Evolutionary conservation across 2,888 invertebrate species (phyloP).

Genomic region (Atrina japonica): DNA sequence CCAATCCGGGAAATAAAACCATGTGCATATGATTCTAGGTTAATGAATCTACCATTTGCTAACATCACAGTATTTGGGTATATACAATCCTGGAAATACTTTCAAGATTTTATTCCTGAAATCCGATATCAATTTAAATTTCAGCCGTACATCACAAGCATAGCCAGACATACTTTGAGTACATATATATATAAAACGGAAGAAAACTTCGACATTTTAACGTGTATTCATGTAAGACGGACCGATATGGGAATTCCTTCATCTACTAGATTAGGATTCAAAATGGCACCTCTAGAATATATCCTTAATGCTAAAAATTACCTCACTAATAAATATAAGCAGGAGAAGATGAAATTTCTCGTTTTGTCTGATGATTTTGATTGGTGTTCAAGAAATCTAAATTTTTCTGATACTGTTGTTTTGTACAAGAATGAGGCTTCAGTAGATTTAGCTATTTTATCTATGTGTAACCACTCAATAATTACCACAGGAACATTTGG

Average conservation of each 20-base stretch:
- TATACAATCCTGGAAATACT: conserved; percentile 52
- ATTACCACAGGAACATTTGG: conserved; percentile 67
- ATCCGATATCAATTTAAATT: conserved; percentile 41
- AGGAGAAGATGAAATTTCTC: conserved; percentile 31
- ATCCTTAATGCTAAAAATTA: conserved; percentile 40
- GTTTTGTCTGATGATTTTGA: conserved; percentile 43
- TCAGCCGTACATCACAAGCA: conserved; percentile 4
- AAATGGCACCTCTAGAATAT: conserved; percentile 33
- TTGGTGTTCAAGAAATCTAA: conserved; percentile 40
- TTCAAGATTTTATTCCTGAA: conserved; percentile 24
- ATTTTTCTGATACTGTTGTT: conserved; percentile 31
- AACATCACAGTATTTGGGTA: conserved; percentile 41
- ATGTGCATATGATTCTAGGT: conserved; percentile 19
- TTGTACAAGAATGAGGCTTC: neutral
- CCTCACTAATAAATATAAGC: conserved; percentile 28
- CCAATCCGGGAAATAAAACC: conserved; percentile 13
- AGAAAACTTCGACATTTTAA: neutral
- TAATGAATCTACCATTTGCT: conserved; percentile 2
- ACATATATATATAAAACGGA: neutral
- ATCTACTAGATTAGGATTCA: conserved; percentile 35
- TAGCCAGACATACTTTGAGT: conserved; percentile 12
- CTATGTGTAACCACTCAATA: conserved; percentile 80
- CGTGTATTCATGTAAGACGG: conserved; percentile 48
- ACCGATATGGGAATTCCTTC: conserved; percentile 40
- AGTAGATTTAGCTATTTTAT: conserved; percentile 46